Evolutionary conservation across 2,113 vertebrate species (phyloP), one percentile per base, ranked within the genome.

Genomic region (Neolamprologus hecqui): DNA sequence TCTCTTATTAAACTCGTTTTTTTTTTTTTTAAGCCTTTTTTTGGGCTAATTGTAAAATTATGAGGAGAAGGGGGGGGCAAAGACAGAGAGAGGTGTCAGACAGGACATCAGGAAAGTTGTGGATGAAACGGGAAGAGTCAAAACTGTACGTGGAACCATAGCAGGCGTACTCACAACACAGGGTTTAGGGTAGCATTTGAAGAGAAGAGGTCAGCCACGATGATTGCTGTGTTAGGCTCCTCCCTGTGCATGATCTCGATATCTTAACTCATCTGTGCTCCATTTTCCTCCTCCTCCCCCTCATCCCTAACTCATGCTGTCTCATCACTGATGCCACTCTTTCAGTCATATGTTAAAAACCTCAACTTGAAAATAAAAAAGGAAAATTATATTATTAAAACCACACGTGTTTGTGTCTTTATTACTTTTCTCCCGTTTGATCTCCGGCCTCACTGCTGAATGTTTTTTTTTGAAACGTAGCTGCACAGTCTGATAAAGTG

Each of bases 361-460:
- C 82, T 82, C 84, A 84, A 92, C 88, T 94, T 94, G 93, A 89
- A 95, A 95, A 95, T 93, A 95, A 95, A 95, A 95, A 95, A 93
- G 91, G 84, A 92, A 93, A 91, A 90, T 81, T 88, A 82, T 89
- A 91, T 94, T 89, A 94, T 85, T 89, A 93, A 91, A 91, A 87
- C 81, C 63, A 21, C 14, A 9, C 82, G 84, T 79, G 84, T 92
- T 84, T 87, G 89, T 92, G 83, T 84, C 70, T 93, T 87, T 19
- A 28, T 13, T 75, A 11, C 14, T 68, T 75, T 28, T 75, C 70
- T 45, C 23, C 4, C 4, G 1, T 75, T 47, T 28, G 40, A 28
- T 28, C 9, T 3, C 1, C 9, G 14, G 40, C 42, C 15, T 77
- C 70, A 37, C 15, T 6, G 6, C 3, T 31, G 15, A 49, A 77